Evolutionary conservation across 2,888 invertebrate species (phyloP).

Genomic region (Choreutis nemorana): DNA sequence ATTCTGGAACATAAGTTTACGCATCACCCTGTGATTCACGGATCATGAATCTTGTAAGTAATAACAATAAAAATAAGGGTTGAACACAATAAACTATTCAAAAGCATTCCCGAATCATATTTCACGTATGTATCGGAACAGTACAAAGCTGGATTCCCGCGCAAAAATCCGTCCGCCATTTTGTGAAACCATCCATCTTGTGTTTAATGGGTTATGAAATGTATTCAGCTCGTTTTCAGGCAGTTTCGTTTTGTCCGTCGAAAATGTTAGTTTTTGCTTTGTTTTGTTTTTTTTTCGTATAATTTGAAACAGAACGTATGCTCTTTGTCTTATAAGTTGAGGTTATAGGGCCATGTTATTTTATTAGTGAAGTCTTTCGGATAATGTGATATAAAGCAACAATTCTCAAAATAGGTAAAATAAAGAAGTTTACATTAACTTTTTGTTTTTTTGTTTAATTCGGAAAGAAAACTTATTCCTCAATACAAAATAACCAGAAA

Average conservation of each 20-base stretch:
- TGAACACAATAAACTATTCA: slow-evolving; percentile 37
- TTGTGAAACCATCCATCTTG: slow-evolving; percentile 64
- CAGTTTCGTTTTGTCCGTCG: slow-evolving; percentile 16
- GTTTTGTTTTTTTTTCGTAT: not conserved
- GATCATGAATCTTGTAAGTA: too few relatives aligned
- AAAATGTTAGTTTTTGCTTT: not conserved
- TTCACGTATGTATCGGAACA: slow-evolving; percentile 49
- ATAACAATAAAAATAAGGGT: slow-evolving; percentile 33
- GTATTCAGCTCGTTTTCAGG: slow-evolving; percentile 36
- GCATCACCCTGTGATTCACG: too few relatives aligned
- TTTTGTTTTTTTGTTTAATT: too few relatives aligned
- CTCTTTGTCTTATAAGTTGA: too few relatives aligned
- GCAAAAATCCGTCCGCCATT: slow-evolving; percentile 49
- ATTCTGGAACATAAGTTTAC: too few relatives aligned
- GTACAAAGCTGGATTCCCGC: slow-evolving; percentile 44
- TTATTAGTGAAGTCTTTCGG: too few relatives aligned
- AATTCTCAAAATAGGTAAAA: too few relatives aligned
- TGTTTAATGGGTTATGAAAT: slow-evolving; percentile 70
- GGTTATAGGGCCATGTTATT: too few relatives aligned
- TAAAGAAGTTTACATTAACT: too few relatives aligned
- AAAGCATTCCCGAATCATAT: slow-evolving; percentile 30
- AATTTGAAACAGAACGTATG: slow-evolving; percentile 6
- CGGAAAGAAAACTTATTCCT: too few relatives aligned
- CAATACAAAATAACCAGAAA: too few relatives aligned
- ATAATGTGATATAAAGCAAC: too few relatives aligned